These are phyloP conservation scores for Xestia ashworthii DNA, from an alignment of 2,888 invertebrate genomes.

Conservation along the genomic window DNA sequence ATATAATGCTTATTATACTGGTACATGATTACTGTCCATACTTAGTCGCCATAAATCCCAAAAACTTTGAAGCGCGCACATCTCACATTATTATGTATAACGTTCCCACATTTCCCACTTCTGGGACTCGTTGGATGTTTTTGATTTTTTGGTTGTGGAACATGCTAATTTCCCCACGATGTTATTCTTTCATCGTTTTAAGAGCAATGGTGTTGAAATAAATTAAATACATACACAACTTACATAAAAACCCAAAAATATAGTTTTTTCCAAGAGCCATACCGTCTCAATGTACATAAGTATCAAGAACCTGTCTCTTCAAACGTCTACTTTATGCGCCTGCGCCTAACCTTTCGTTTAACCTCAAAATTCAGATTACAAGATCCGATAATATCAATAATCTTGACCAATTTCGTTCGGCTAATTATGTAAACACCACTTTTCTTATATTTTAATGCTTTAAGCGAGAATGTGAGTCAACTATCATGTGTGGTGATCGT, in stretches of 20 bases:
- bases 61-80: neutral
- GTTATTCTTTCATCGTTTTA: neutral
- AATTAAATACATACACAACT: neutral
- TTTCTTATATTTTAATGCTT: conserved; percentile 42
- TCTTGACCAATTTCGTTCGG: conserved; percentile 43
- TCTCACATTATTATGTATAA: neutral
- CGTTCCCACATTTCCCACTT: neutral
- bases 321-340: conserved; percentile 49
- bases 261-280: neutral
- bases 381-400: conserved; percentile 46
- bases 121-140: too few relatives aligned
- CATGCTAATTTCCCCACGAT: neutral
- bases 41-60: neutral
- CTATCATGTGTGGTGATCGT: neutral
- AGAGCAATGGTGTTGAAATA: neutral
- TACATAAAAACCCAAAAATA: conserved; percentile 18
- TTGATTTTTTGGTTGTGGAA: neutral
- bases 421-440: conserved; percentile 47
- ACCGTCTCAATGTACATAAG: conserved; percentile 1
- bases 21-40: neutral
- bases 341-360: conserved; percentile 58
- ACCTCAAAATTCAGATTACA: conserved; percentile 65
- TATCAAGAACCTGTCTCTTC: conserved; percentile 37
- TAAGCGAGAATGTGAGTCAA: neutral
- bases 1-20: neutral